Base-by-base conservation (phyloP, 2,888 invertebrate genomes). In the Scotopteryx bipunctaria region DNA sequence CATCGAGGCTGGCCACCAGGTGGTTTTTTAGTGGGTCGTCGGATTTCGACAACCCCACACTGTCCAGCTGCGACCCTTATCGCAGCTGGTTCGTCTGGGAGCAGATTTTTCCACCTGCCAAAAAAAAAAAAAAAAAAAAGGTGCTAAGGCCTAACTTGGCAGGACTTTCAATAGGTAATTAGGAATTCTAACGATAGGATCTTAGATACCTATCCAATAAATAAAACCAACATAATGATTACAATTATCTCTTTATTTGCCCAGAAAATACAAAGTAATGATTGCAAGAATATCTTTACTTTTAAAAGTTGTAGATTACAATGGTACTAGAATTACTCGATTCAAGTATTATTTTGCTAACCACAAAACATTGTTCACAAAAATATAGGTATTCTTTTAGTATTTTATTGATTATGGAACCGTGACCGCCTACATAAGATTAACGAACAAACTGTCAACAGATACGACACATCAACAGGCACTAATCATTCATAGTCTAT, bases 191-290 rank as follows among this genome's bases (percentile, higher is more conserved):
- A n/a, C n/a, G n/a, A n/a, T n/a, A n/a, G n/a, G n/a, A n/a, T n/a
- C n/a, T n/a, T n/a, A n/a, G n/a, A n/a, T n/a, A n/a, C n/a, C n/a
- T n/a, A 19, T 25, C 3, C 9, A 58, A 41, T 35, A 55, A 76
- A 70, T 66, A 65, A 78, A 78, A 78, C 68, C 71, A 76, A 63
- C 49, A 48, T 32, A 66, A 59, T 67, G 68, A 72, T 79, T 83
- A 84, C 78, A 81, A 83, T 83, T 81, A 87, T 81, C 82, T 81
- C 85, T 89, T 89, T 89, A 89, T 86, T 89, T 83, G 86, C 87
- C 89, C 88, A 85, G 85, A 84, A 85, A 86, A 87, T 88, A 89
- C 82, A 88, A 88, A 87, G 83, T 67, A 86, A 88, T 84, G 77
- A 81, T 83, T 85, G 83, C 81, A 83, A 86, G 82, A 83, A 86